Base-by-base conservation (phyloP, 2,888 invertebrate species). In the Coremacera marginata region DNA sequence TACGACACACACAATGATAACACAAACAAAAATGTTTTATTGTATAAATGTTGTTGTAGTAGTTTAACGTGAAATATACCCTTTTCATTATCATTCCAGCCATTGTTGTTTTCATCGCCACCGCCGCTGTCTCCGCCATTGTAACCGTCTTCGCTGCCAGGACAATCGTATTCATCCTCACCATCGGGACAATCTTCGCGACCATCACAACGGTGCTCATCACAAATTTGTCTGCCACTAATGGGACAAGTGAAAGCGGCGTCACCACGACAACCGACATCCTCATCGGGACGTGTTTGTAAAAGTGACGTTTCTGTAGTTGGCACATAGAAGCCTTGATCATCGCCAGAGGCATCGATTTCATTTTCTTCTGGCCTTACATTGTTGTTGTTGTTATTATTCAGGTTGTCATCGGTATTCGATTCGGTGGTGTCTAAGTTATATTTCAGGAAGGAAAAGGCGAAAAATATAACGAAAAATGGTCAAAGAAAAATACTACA, bases 121-220 rank as follows among this genome's bases (percentile, higher is more conserved):
- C n/a, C 34, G 19, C 25, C 57, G 14, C 78, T 77, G 8, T n/a
- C 34, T 9, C 60, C 57, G 16, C 22, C 55, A 4, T 55, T 25
- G 34, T 19, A 25, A 37, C 72, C 62, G 4, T 25, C 68, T 25
- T 68, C 51, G 9, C 5, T 44, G 44, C 37, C 60, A 73, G 78
- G 67, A 80, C 89, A 89, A 77, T 82, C 77, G 16, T 79, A 73
- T 82, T 89, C 89, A 81, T 89, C 89, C 80, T 89, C 90, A 76
- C 87, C 87, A 75, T 85, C 62, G 34, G 88, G 87, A 82, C 89
- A 89, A 78, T 89, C 84, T 25, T 60, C 73, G 1, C 16, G 65
- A 51, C 83, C 84, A 79, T 89, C 89, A 80, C 89, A 89, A 25
- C 77, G 79, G 78, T 86, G 83, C 9, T 86, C 86, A 31, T 87